phyloP scores from a whole-genome alignment of 2,888 invertebrate species.

The Volucella bombylans region DNA sequence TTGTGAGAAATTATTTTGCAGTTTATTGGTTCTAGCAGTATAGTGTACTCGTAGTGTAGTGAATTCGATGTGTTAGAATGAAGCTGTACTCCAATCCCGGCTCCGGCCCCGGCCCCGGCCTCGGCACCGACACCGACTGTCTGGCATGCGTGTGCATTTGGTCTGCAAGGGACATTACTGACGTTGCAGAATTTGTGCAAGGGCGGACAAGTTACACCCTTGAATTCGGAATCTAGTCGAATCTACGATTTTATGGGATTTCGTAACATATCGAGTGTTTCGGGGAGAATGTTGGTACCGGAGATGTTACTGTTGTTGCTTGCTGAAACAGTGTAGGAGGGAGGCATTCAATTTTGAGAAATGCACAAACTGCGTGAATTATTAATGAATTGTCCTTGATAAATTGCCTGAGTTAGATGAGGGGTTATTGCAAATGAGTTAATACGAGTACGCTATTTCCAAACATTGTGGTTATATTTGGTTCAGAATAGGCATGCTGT shows the following conservation, averaged over 20 bases:
- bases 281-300: slow-evolving; percentile 3
- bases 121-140: neutral
- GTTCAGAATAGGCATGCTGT: too few relatives aligned
- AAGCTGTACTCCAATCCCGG: neutral
- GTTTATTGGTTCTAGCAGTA: slow-evolving; percentile 64
- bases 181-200: slow-evolving; percentile 71
- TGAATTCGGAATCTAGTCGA: slow-evolving; percentile 7
- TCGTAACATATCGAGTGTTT: slow-evolving; percentile 32
- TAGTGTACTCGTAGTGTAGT: slow-evolving; percentile 21
- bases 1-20: slow-evolving; percentile 74
- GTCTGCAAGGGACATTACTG: slow-evolving; percentile 60
- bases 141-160: slow-evolving; percentile 20
- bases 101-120: neutral
- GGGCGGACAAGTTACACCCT: slow-evolving; percentile 23
- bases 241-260: slow-evolving; percentile 21
- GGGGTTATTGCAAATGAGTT: neutral
- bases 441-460: slow-evolving; percentile 6
- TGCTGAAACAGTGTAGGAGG: neutral
- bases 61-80: slow-evolving; percentile 32
- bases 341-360: slow-evolving; percentile 62
- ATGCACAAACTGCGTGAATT: slow-evolving; percentile 68
- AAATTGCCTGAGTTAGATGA: slow-evolving; percentile 43
- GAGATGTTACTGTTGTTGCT: slow-evolving; percentile 13
- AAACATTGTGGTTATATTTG: too few relatives aligned
- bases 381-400: slow-evolving; percentile 72